These are phyloP conservation scores for Nebria salina DNA, from an alignment of 2,888 invertebrate genomes.

Conservation along the genomic window DNA sequence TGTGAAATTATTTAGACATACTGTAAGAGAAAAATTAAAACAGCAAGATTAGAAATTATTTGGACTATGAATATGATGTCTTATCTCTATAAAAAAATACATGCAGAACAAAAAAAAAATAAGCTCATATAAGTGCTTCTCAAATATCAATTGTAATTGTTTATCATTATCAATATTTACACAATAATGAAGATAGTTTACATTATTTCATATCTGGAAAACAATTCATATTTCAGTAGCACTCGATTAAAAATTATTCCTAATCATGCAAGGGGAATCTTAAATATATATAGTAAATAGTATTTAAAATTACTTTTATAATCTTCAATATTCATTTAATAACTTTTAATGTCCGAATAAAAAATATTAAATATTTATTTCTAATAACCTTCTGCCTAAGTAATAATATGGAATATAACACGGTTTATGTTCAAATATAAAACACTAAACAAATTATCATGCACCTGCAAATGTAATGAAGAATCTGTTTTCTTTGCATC, in stretches of 20 bases:
- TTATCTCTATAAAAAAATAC: slow-evolving; percentile 18
- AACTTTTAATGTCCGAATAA: too few species aligned
- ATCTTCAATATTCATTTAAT: too few species aligned
- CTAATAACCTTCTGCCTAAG: too few species aligned
- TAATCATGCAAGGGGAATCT: too few species aligned
- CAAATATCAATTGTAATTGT: background rate
- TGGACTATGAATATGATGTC: slow-evolving; percentile 41
- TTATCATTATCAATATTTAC: background rate
- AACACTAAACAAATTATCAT: too few species aligned
- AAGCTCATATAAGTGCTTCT: slow-evolving; percentile 4
- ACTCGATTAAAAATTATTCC: background rate
- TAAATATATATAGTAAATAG: too few species aligned
- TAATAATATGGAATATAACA: too few species aligned
- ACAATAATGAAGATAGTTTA: background rate
- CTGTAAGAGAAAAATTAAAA: slow-evolving; percentile 61
- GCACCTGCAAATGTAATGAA: background rate
- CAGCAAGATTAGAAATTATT: slow-evolving; percentile 54
- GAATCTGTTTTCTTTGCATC: background rate
- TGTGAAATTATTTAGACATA: slow-evolving; percentile 43
- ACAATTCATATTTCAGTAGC: background rate
- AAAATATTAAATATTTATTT: too few species aligned
- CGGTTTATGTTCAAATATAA: too few species aligned
- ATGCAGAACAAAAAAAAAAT: slow-evolving; percentile 24
- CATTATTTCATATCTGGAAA: background rate
- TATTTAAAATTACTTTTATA: too few species aligned